These are phyloP conservation scores for Lagocephalus sceleratus DNA, from an alignment of 2,797 vertebrate species.

Conservation along the genomic window DNA sequence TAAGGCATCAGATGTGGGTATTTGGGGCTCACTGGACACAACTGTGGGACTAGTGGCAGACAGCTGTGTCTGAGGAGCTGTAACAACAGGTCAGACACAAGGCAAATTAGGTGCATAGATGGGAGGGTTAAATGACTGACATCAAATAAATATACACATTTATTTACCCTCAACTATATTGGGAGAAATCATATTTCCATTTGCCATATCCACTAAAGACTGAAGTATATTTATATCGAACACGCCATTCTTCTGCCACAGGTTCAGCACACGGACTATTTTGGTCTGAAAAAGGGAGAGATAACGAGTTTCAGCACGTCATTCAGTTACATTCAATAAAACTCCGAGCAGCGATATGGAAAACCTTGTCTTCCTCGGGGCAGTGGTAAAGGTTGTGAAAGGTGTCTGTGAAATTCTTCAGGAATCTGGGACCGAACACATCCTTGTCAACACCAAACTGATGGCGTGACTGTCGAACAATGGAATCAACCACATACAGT, in stretches of 20 bases:
- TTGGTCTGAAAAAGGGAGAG: conserved; percentile 78
- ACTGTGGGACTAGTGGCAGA: conserved; percentile 72
- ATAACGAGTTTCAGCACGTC: neutral
- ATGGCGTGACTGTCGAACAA: conserved; percentile 97
- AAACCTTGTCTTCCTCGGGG: conserved; percentile 94
- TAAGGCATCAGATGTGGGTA: conserved; percentile 87
- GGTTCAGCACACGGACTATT: conserved; percentile 92
- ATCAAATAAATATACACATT: neutral
- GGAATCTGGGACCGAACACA: conserved; percentile 94
- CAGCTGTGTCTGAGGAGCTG: conserved; percentile 64
- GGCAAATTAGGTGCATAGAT: neutral
- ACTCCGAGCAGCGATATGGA: neutral
- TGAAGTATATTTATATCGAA: conserved; percentile 96
- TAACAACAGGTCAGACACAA: conserved; percentile 64
- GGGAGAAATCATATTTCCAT: conserved; percentile 67
- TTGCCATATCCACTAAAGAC: conserved; percentile 92
- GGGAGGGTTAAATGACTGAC: neutral
- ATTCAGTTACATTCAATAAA: neutral
- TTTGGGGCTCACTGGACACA: conserved; percentile 68
- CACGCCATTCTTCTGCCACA: conserved; percentile 98
- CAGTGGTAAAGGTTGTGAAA: conserved; percentile 95
- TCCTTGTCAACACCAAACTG: conserved; percentile 98
- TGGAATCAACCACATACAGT: conserved; percentile 96
- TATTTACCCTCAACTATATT: conserved; percentile 55
- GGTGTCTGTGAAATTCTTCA: conserved; percentile 93